phyloP scores from a whole-genome alignment of 1,140 invertebrate species.

The Drosophila biarmipes region DNA sequence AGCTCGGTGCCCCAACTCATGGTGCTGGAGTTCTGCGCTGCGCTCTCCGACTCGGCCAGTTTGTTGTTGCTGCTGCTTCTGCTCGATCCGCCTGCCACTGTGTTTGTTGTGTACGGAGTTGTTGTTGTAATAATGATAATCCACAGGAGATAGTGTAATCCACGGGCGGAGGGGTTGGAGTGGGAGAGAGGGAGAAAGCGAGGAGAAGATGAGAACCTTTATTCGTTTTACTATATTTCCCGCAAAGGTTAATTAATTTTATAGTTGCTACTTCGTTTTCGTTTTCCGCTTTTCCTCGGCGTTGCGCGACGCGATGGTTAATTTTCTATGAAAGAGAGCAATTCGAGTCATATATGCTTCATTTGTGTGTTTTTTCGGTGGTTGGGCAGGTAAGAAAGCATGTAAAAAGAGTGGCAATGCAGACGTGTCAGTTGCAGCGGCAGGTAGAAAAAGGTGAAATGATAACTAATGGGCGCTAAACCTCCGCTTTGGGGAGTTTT shows the following conservation, averaged over 20 bases:
- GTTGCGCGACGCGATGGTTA: constrained; percentile 51
- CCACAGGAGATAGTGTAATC: constrained; percentile 52
- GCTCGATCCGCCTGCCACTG: constrained; percentile 69
- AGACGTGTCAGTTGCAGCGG: constrained; percentile 38
- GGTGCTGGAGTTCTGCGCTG: constrained; percentile 83
- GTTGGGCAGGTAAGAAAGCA: constrained; percentile 60
- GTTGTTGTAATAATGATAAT: constrained; percentile 47
- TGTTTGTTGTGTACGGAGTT: constrained; percentile 54
- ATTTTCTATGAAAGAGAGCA: constrained; percentile 62
- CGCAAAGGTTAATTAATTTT: constrained; percentile 71
- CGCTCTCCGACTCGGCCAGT: constrained; percentile 68
- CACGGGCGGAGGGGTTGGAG: constrained; percentile 7
- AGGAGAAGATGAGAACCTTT: constrained; percentile 49
- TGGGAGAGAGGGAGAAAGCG: neutral
- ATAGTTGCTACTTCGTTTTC: constrained; percentile 55
- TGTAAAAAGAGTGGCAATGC: constrained; percentile 39
- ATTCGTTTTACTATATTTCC: constrained; percentile 43
- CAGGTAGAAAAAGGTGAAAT: constrained; percentile 18
- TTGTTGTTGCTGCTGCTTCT: constrained; percentile 57
- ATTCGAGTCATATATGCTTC: constrained; percentile 36
- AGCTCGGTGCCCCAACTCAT: constrained; percentile 88
- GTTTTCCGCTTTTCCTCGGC: constrained; percentile 20
- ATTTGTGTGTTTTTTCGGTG: constrained; percentile 22
- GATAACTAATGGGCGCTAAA: constrained; percentile 6
- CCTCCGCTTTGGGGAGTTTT: neutral